These are phyloP conservation scores for Rhinogobio ventralis DNA, from an alignment of 2,797 vertebrate species.

Conservation along the genomic window DNA sequence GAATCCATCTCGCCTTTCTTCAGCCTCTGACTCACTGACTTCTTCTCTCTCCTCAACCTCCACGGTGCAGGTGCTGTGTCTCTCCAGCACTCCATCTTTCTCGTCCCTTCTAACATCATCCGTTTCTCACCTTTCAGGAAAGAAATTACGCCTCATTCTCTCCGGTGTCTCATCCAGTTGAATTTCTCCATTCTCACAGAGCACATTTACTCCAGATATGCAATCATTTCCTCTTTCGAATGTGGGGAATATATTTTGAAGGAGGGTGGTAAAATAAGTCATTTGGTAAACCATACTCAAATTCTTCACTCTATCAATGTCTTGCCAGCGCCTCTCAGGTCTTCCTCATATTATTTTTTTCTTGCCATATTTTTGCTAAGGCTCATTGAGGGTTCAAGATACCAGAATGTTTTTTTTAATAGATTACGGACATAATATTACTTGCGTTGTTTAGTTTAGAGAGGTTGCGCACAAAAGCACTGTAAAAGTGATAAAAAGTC, in stretches of 20 bases:
- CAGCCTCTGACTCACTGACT: conserved; percentile 38
- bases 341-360: conserved; percentile 31
- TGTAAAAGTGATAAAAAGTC: conserved; percentile 2
- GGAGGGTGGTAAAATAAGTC: conserved; percentile 40
- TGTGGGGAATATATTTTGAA: conserved; percentile 35
- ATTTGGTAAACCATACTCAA: conserved; percentile 36
- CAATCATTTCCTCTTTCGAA: conserved; percentile 45
- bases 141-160: conserved; percentile 51
- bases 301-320: conserved; percentile 34
- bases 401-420: background rate
- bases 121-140: conserved; percentile 57
- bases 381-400: conserved; percentile 21
- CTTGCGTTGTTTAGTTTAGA: conserved; percentile 4
- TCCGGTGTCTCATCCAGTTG: conserved; percentile 52
- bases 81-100: conserved; percentile 52
- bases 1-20: conserved; percentile 37
- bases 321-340: conserved; percentile 8
- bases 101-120: conserved; percentile 42
- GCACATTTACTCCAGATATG: conserved; percentile 44
- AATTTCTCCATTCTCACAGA: conserved; percentile 50
- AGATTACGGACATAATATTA: background rate
- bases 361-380: conserved; percentile 14
- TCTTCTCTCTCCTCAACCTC: conserved; percentile 34
- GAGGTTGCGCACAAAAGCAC: background rate
- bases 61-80: conserved; percentile 51